Base-by-base conservation (phyloP, 2,888 invertebrate species). In the Drosophila pegasa region DNA sequence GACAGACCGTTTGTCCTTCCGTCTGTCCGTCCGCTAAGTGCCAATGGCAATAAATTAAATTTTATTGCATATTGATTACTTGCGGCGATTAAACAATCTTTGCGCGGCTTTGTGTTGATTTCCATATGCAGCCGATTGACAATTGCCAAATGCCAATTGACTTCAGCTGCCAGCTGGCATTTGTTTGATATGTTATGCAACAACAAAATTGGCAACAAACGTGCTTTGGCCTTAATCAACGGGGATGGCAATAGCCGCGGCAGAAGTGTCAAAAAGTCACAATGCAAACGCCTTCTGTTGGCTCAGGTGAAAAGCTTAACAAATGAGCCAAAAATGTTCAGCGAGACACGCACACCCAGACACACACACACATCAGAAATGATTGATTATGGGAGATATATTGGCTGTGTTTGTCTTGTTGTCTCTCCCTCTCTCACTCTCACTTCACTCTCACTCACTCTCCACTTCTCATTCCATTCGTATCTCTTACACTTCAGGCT, bases 161-260 rank as follows among this genome's bases (percentile, higher is more conserved):
- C 35, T 63, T 45, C 16, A 10, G 43, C 38, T 40, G 22, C 20
- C 43, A 55, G 43, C 27, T 31, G 59, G 18, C 29, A 56, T 59
- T 82, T 78, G 85, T 65, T 78, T 85, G 82, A 81, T 82, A 63
- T 77, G 77, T 76, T 68, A 52, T 60, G 77, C 72, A 31, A 52
- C n/a, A 48, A 48, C 22, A 31, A 43, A 20, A 35, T 20, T 4
- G 43, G 50, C 18, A 66, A 20, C 50, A 68, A 72, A 58, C 58
- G 67, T 55, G 67, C 52, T 80, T 83, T 71, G 75, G 71, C 84
- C 80, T 82, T 80, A 68, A 80, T 87, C 81, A 80, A 67, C 37
- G 41, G 38, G n/a, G n/a, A n/a, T 22, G 41, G 41, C 43, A 43
- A 16, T n/a, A n/a, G n/a, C 60, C 68, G 51, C 37, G 50, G 51